Percentiles rank a stretch among this genome's conserved stretches.
Evolutionary conservation across 2,113 vertebrate species (phyloP).

Genomic region (Athene noctua): DNA sequence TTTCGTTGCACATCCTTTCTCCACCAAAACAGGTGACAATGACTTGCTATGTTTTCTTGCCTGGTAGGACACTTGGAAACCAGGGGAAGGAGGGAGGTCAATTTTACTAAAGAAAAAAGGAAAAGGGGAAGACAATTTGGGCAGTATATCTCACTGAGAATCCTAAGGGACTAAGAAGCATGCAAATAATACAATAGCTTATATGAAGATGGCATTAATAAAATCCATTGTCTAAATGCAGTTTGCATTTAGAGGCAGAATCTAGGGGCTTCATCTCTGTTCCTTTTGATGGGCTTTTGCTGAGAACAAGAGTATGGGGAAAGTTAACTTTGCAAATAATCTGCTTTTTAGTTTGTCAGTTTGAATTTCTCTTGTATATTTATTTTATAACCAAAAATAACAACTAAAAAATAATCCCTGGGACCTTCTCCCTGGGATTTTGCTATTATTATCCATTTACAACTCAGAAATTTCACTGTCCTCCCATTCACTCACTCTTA

Average conservation of each 20-base stretch:
- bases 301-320: background rate
- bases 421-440: background rate
- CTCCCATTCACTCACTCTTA: background rate
- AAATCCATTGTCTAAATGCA: background rate
- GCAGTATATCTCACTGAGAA: background rate
- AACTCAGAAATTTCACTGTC: background rate
- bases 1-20: background rate
- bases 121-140: background rate
- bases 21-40: background rate
- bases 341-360: background rate
- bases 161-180: background rate
- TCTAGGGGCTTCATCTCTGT: background rate
- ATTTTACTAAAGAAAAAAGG: background rate
- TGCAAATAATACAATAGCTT: background rate
- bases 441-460: background rate
- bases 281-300: background rate
- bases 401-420: background rate
- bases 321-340: background rate
- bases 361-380: background rate
- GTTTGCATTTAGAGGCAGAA: background rate
- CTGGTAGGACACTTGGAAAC: background rate
- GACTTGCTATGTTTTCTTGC: background rate
- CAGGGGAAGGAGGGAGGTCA: background rate
- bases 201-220: background rate
- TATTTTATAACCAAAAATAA: background rate